Conservation (phyloP, 2,888 invertebrate species). For the Diaprepes abbreviatus region DNA sequence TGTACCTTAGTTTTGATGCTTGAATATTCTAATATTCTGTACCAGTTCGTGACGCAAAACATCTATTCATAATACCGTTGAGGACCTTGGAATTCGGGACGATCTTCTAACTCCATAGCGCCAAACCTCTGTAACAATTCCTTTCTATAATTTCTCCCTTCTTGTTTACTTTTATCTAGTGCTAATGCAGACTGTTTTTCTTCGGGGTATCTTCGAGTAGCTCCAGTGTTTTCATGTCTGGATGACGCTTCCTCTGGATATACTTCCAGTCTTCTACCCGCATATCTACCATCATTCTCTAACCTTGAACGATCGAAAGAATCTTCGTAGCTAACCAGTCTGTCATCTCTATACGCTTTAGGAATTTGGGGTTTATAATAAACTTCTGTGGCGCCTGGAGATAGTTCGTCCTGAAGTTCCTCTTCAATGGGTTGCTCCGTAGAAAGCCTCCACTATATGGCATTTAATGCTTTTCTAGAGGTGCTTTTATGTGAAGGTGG, state of each 20-base stretch:
- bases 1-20: too few species aligned
- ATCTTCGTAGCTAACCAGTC: constrained; percentile 50
- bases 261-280: constrained; percentile 40
- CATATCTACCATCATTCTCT: constrained; percentile 51
- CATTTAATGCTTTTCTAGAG: constrained; percentile 80
- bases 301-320: constrained; percentile 49
- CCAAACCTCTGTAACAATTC: constrained; percentile 66
- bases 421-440: constrained; percentile 69
- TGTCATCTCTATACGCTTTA: constrained; percentile 63
- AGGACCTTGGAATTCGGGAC: constrained; percentile 63
- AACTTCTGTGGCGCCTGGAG: constrained; percentile 59
- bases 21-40: not conserved
- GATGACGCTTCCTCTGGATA: constrained; percentile 43
- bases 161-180: constrained; percentile 58
- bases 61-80: constrained; percentile 65
- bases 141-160: constrained; percentile 66
- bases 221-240: constrained; percentile 38
- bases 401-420: constrained; percentile 66
- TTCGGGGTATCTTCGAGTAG: constrained; percentile 52
- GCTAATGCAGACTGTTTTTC: constrained; percentile 50
- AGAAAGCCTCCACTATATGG: constrained; percentile 76
- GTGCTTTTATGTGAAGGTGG: constrained; percentile 71
- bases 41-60: constrained; percentile 17
- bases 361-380: constrained; percentile 66
- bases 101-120: constrained; percentile 66